phyloP scores from a whole-genome alignment of 1,140 invertebrate genomes.

The Caligus rogercresseyi region DNA sequence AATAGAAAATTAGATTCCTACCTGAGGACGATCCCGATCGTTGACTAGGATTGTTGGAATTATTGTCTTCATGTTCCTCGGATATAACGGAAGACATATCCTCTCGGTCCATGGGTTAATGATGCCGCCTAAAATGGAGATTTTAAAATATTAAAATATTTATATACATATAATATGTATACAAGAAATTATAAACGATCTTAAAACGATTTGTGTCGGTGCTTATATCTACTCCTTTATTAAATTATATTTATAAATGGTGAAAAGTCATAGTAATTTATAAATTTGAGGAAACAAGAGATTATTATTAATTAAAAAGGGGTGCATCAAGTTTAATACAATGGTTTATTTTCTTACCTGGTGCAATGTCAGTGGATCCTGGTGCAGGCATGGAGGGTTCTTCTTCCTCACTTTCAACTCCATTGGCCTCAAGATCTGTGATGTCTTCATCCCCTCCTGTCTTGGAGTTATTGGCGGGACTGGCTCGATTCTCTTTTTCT shows the following conservation, averaged over 20 bases:
- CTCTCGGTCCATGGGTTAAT: slow-evolving; percentile 19
- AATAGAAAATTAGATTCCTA: too few relatives aligned
- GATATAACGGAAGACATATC: neutral
- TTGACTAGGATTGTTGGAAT: neutral
- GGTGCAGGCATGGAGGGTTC: slow-evolving; percentile 16
- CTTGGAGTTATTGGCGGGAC: neutral
- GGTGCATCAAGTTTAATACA: too few relatives aligned
- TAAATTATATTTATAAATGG: too few relatives aligned
- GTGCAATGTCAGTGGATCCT: neutral
- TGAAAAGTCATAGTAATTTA: too few relatives aligned
- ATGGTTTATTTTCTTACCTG: too few relatives aligned
- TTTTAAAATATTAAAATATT: neutral
- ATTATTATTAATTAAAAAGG: too few relatives aligned
- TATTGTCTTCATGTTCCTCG: slow-evolving; percentile 6
- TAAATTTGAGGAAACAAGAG: too few relatives aligned
- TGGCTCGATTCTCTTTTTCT: slow-evolving; percentile 7
- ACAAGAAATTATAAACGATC: too few relatives aligned
- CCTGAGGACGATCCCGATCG: neutral
- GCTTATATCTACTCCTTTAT: too few relatives aligned
- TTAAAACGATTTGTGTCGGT: too few relatives aligned
- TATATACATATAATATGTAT: too few relatives aligned
- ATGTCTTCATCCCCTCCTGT: slow-evolving; percentile 8
- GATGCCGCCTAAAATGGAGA: slow-evolving; percentile 1
- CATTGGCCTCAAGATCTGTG: slow-evolving; percentile 1
- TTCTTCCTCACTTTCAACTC: slow-evolving; percentile 17